phyloP scores from a whole-genome alignment of 2,888 invertebrate genomes.

The Philonicus albiceps region DNA sequence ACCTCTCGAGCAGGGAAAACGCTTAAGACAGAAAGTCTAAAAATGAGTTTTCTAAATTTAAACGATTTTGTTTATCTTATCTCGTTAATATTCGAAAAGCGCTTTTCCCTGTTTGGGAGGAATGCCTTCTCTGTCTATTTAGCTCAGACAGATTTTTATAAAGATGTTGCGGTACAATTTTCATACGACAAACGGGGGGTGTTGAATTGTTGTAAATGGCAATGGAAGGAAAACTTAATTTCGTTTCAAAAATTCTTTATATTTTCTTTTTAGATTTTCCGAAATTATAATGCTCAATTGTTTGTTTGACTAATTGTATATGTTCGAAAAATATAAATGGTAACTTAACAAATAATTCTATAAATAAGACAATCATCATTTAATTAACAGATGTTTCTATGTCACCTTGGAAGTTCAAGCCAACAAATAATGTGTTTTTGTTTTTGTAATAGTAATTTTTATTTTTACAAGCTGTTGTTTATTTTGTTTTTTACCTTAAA shows the following conservation, averaged over 20 bases:
- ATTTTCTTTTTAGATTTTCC: background rate
- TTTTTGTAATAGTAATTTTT: too few relatives aligned
- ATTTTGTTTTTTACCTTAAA: too few relatives aligned
- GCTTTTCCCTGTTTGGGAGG: background rate
- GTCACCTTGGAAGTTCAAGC: background rate
- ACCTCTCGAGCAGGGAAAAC: constrained; percentile 10
- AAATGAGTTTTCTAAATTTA: constrained; percentile 37
- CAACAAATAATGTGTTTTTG: background rate
- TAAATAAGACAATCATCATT: background rate
- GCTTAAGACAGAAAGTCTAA: constrained; percentile 14
- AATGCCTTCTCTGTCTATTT: background rate
- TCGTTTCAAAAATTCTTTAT: background rate
- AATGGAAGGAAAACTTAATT: background rate
- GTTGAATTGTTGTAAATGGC: background rate
- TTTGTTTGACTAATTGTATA: too few relatives aligned
- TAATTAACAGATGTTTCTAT: background rate
- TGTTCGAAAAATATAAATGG: too few relatives aligned
- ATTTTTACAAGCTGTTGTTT: too few relatives aligned
- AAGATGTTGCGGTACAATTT: background rate
- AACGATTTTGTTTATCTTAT: constrained; percentile 27
- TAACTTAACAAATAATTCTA: too few relatives aligned
- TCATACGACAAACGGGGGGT: background rate
- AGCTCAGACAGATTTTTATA: background rate
- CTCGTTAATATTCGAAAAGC: background rate
- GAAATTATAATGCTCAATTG: background rate